Base-by-base conservation (phyloP, 1,140 invertebrate species). In the Meloidogyne hapla region DNA sequence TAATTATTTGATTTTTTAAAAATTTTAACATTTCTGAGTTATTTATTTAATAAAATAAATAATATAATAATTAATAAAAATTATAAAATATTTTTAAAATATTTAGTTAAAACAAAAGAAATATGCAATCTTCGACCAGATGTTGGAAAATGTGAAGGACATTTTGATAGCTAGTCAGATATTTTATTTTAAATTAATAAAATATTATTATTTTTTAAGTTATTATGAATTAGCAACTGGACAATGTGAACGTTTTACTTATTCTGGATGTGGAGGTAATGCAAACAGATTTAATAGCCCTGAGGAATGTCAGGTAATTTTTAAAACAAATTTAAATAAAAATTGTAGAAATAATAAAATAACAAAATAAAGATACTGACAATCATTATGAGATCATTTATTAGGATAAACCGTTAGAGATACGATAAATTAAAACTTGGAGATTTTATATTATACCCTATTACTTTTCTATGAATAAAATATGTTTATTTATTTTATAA, bases 211-310 rank as follows among this genome's bases (percentile, higher is more conserved):
- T 66, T 75, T 75, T 18, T n/a, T n/a, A n/a, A 75, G 74, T 64
- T 78, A 78, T 48, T 82, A 81, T 73, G 80, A 81, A 66, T 80
- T 85, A n/a, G 84, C 84, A 21, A 85, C 83, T 42, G 84, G 85
- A 25, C 77, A 73, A 48, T 86, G 85, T 74, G 79, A 81, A 56
- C 21, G 42, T 15, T 86, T 86, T 79, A 89, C 88, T 90, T 45
- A 93, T 81, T 91, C 91, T 0, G 94, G 94, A 65, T 95, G 94
- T 83, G 91, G 91, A 13, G 93, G 93, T 63, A 96, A 96, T 87
- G 89, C 90, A 70, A 96, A 97, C 87, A 92, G 92, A 82, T 97
- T 94, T 89, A 90, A 90, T 61, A 90, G 89, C 23, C 88, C 90
- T 56, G 91, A 93, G 61, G 91, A 93, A 81, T 96, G 94, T 88